A percentile compares a stretch with the other conserved stretches of the same genome.
These are phyloP conservation scores for Diplazon laetatorius DNA, from an alignment of 2,888 invertebrate genomes.

Conservation along the genomic window DNA sequence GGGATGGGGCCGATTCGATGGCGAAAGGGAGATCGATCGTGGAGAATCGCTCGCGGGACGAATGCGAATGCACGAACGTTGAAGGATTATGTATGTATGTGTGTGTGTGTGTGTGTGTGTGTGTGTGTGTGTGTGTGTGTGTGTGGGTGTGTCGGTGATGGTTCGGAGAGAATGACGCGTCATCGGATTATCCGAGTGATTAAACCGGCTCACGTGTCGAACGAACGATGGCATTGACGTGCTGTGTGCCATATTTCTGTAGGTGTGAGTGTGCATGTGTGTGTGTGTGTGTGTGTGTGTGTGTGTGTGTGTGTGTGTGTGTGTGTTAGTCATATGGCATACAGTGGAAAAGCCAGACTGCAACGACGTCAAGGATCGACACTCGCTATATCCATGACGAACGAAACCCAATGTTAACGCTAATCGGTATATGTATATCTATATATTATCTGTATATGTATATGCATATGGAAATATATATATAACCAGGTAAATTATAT, in stretches of 20 bases:
- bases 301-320: background rate
- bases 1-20: background rate
- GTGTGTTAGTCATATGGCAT: slow-evolving; percentile 10
- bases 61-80: slow-evolving; percentile 19
- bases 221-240: slow-evolving; percentile 44
- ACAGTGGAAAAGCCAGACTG: slow-evolving; percentile 44
- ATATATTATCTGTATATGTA: no score
- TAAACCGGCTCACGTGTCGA: slow-evolving; percentile 52
- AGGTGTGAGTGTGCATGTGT: background rate
- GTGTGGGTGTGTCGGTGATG: slow-evolving; percentile 22
- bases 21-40: background rate
- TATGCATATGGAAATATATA: no score
- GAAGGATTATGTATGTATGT: slow-evolving; percentile 42
- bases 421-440: no score
- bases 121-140: no score
- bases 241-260: background rate
- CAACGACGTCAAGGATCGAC: slow-evolving; percentile 37
- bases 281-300: background rate
- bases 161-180: slow-evolving; percentile 61
- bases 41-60: background rate
- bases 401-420: slow-evolving; percentile 42
- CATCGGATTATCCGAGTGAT: slow-evolving; percentile 56
- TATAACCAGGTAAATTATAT: no score
- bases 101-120: no score
- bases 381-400: background rate